phyloP scores from a whole-genome alignment of 2,113 vertebrate genomes.

The Benitochromis conjunctus region DNA sequence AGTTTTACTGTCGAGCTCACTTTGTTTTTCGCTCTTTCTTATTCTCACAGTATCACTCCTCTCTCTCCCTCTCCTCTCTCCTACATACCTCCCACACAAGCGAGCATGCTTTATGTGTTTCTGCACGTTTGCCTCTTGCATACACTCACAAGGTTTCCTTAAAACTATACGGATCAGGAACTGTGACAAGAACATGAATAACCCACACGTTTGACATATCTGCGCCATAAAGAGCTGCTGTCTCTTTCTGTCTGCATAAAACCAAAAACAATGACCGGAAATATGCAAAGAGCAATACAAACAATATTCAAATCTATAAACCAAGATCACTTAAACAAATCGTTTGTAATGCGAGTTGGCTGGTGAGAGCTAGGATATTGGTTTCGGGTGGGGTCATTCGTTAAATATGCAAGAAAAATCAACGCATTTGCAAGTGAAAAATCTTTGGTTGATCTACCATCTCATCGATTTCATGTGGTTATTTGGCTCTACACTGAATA shows the following conservation, averaged over 20 bases:
- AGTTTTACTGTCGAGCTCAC: neutral
- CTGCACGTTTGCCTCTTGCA: conserved; percentile 51
- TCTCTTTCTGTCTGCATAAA: neutral
- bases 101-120: conserved; percentile 54
- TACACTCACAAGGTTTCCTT: conserved; percentile 11
- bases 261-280: conserved; percentile 10
- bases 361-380: neutral
- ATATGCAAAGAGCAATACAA: conserved; percentile 65
- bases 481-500: neutral
- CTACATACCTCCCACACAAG: conserved; percentile 60
- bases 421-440: neutral
- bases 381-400: neutral
- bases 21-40: neutral
- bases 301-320: conserved; percentile 63
- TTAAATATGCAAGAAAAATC: neutral
- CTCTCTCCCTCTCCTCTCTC: conserved; percentile 35
- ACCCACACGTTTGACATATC: neutral
- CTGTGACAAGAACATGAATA: neutral
- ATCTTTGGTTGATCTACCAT: neutral
- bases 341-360: neutral
- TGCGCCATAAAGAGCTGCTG: neutral
- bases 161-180: neutral
- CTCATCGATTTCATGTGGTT: neutral
- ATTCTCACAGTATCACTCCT: conserved; percentile 22
- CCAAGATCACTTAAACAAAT: conserved; percentile 65